These are phyloP conservation scores for Leptopilina drosophilae DNA, from an alignment of 2,888 invertebrate genomes.

Conservation along the genomic window DNA sequence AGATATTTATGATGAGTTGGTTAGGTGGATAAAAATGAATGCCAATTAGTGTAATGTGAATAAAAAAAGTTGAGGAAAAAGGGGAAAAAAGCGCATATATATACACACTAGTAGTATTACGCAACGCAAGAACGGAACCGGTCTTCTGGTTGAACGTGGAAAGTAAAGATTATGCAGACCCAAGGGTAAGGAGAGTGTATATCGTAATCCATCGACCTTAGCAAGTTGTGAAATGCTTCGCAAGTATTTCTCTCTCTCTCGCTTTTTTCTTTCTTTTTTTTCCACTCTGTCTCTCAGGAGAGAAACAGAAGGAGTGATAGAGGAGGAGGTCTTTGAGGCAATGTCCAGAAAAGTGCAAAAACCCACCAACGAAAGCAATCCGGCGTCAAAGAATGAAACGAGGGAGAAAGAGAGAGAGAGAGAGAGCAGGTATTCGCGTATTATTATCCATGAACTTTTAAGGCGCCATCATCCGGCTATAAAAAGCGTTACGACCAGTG, in stretches of 20 bases:
- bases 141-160: conserved; percentile 25
- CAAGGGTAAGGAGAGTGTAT: conserved; percentile 29
- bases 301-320: background rate
- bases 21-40: conserved; percentile 8
- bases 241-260: conserved; percentile 9
- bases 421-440: conserved; percentile 56
- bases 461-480: conserved; percentile 62
- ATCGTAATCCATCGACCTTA: conserved; percentile 40
- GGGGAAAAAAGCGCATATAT: too few relatives aligned
- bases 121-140: conserved; percentile 36
- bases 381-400: conserved; percentile 41
- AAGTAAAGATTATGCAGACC: conserved; percentile 38
- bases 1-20: conserved; percentile 11
- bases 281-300: too few relatives aligned
- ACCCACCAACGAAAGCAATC: conserved; percentile 47
- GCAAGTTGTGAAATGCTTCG: conserved; percentile 23
- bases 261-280: too few relatives aligned
- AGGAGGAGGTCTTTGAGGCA: conserved; percentile 44
- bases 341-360: conserved; percentile 41
- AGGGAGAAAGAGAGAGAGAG: too few relatives aligned
- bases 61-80: background rate
- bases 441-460: conserved; percentile 67
- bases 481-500: conserved; percentile 59
- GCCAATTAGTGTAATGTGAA: conserved; percentile 24
- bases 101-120: conserved; percentile 8